A percentile compares a stretch with the other conserved stretches of the same genome.
These are phyloP conservation scores for Brienomyrus brachyistius DNA, from an alignment of 2,113 vertebrate genomes.

Conservation along the genomic window DNA sequence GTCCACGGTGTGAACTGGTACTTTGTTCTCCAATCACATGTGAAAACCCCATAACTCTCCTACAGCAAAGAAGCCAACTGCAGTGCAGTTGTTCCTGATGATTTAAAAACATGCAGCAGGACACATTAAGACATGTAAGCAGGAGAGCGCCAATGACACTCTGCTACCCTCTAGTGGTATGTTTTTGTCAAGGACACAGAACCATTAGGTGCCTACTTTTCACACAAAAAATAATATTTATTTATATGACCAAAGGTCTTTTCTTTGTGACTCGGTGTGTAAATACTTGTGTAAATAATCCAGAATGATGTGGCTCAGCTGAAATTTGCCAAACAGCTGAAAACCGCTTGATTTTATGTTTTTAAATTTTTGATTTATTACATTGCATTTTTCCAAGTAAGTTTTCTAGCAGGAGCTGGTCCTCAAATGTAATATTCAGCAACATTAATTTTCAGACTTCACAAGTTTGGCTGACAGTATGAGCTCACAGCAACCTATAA, in stretches of 20 bases:
- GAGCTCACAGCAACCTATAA: background rate
- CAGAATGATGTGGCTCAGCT: background rate
- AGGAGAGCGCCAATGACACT: background rate
- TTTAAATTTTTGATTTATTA: background rate
- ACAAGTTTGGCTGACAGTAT: background rate
- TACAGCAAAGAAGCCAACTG: background rate
- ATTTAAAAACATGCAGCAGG: background rate
- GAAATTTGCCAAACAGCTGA: background rate
- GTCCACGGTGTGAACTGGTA: background rate
- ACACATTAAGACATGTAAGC: background rate
- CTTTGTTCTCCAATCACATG: background rate
- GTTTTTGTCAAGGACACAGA: background rate
- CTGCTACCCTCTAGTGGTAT: slow-evolving; percentile 14
- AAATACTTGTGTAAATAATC: background rate
- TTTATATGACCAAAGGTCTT: background rate
- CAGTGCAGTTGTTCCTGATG: background rate
- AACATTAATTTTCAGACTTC: background rate
- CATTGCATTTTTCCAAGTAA: background rate
- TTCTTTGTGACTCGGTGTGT: background rate
- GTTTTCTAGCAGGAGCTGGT: background rate
- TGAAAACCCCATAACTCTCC: background rate
- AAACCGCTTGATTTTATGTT: background rate
- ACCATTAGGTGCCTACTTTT: background rate
- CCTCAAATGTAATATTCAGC: background rate
- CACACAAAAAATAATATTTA: background rate